Evolutionary conservation across 2,797 vertebrate genomes (phyloP).

Genomic region (Neopelma chrysocephalum): DNA sequence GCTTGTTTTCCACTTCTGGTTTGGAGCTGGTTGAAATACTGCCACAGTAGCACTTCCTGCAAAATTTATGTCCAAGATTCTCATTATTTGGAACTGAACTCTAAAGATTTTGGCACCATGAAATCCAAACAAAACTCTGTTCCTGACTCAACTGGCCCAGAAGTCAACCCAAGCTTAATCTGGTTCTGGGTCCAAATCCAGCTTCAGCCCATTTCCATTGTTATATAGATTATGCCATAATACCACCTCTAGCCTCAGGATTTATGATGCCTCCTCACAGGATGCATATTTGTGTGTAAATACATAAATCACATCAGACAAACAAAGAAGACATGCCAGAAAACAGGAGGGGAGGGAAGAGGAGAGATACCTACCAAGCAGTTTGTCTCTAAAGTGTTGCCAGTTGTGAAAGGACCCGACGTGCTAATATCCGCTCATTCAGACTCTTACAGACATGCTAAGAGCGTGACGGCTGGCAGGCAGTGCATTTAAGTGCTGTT

Average conservation of each 20-base stretch:
- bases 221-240: conserved; percentile 50
- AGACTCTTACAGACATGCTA: conserved; percentile 67
- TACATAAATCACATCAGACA: conserved; percentile 74
- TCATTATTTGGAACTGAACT: conserved; percentile 63
- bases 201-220: conserved; percentile 37
- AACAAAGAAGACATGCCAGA: conserved; percentile 70
- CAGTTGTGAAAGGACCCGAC: conserved; percentile 73
- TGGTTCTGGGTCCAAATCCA: conserved; percentile 57
- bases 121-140: conserved; percentile 59
- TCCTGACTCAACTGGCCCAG: conserved; percentile 57
- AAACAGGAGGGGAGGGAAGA: conserved; percentile 59
- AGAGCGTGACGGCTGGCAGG: conserved; percentile 74
- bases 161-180: conserved; percentile 50
- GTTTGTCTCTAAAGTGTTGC: conserved; percentile 73
- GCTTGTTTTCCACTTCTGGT: conserved; percentile 71
- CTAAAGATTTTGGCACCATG: conserved; percentile 53
- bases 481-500: conserved; percentile 74
- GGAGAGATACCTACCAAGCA: conserved; percentile 64
- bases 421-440: conserved; percentile 75
- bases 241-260: conserved; percentile 53
- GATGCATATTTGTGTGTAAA: conserved; percentile 68
- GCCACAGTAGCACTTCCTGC: conserved; percentile 71
- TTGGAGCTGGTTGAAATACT: conserved; percentile 68
- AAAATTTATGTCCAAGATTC: conserved; percentile 66
- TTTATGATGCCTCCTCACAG: conserved; percentile 58